These are phyloP conservation scores for Polypterus bichir DNA, from an alignment of 2,113 vertebrate species.

Conservation along the genomic window DNA sequence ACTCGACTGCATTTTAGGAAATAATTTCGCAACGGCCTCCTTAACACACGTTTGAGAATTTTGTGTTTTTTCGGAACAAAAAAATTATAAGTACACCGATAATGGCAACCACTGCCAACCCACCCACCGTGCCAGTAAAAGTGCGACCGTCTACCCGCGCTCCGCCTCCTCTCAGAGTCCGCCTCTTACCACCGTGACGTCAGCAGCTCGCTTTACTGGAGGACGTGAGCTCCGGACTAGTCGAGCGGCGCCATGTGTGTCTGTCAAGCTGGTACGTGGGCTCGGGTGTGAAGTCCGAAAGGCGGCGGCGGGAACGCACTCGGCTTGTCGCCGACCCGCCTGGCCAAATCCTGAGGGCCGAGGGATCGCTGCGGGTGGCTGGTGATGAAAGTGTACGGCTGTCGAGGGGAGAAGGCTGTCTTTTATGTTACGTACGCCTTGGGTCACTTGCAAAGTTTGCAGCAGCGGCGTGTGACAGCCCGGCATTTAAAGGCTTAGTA, in stretches of 20 bases:
- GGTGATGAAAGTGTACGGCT: slow-evolving; percentile 22
- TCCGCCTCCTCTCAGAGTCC: no score
- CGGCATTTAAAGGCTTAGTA: slow-evolving; percentile 12
- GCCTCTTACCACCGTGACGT: background rate
- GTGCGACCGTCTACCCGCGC: no score
- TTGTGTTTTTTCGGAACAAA: no score
- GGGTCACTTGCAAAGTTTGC: slow-evolving; percentile 7
- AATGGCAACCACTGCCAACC: no score
- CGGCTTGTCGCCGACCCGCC: background rate
- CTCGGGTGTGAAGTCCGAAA: slow-evolving; percentile 1
- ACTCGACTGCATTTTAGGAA: no score
- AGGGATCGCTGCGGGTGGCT: background rate
- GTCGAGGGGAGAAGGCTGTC: slow-evolving; percentile 6
- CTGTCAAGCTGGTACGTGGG: slow-evolving; percentile 7
- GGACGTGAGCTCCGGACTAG: slow-evolving; percentile 19
- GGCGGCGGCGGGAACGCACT: slow-evolving; percentile 2
- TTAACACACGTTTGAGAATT: no score
- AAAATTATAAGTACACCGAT: no score
- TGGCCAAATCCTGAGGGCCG: no score
- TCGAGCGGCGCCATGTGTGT: slow-evolving; percentile 35
- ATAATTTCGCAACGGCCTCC: no score
- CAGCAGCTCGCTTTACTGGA: slow-evolving; percentile 11
- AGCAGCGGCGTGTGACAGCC: slow-evolving; percentile 5
- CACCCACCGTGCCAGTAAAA: no score
- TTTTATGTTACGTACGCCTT: slow-evolving; percentile 18